These are phyloP conservation scores for Zosterops borbonicus DNA, from an alignment of 2,113 vertebrate genomes.

Conservation along the genomic window DNA sequence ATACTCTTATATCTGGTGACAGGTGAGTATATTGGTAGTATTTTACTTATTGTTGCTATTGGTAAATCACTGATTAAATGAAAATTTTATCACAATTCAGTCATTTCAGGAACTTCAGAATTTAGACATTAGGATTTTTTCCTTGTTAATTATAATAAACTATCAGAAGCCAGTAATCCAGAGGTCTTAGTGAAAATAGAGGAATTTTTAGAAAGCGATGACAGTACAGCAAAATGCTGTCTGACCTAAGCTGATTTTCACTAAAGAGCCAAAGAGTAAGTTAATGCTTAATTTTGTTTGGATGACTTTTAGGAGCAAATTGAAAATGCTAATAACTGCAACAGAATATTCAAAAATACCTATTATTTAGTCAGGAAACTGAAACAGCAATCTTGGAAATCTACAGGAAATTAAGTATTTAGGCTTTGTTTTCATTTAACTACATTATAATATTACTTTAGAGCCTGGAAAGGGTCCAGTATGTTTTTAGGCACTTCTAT, in stretches of 20 bases:
- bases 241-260: background rate
- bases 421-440: conserved; percentile 53
- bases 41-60: background rate
- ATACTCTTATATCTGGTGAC: background rate
- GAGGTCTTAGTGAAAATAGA: background rate
- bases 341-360: conserved; percentile 9
- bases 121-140: background rate
- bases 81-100: background rate
- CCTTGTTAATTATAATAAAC: background rate
- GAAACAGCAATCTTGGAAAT: background rate
- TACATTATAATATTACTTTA: conserved; percentile 11
- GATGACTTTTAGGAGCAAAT: background rate
- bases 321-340: conserved; percentile 15
- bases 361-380: conserved; percentile 33
- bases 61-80: background rate
- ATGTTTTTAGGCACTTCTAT: background rate
- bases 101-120: background rate
- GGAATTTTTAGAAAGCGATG: background rate
- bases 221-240: background rate
- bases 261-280: background rate
- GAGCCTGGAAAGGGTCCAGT: background rate
- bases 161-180: background rate
- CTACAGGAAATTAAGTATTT: conserved; percentile 63
- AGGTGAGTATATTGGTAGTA: background rate
- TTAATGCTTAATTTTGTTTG: conserved; percentile 7